Conservation (phyloP, 2,113 vertebrate species). For the Athene noctua region DNA sequence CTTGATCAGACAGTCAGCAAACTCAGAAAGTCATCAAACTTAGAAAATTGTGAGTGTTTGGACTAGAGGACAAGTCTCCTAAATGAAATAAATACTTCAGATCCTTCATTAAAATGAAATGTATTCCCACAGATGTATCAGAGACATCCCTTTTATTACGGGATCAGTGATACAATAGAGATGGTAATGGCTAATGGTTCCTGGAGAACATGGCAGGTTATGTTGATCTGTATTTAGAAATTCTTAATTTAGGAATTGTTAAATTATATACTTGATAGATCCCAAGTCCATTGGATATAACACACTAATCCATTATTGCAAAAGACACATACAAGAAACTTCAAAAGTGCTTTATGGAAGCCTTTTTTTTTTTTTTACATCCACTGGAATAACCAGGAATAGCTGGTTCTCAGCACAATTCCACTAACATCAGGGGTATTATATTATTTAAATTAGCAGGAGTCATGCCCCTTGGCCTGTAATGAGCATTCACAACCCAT, state of each 20-base stretch:
- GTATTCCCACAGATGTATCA: neutral
- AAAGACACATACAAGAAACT: neutral
- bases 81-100: neutral
- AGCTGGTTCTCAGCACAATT: neutral
- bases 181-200: neutral
- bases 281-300: neutral
- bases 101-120: neutral
- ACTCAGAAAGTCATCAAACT: neutral
- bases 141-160: neutral
- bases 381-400: neutral
- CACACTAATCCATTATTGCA: neutral
- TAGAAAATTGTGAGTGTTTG: neutral
- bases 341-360: neutral
- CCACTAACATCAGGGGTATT: neutral
- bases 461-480: neutral
- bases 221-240: neutral
- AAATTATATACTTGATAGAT: neutral
- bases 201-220: neutral
- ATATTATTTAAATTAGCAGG: neutral
- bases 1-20: neutral
- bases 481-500: neutral
- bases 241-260: neutral
- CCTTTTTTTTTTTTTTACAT: neutral
- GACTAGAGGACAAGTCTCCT: neutral
- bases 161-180: neutral